These are phyloP conservation scores for Orbicella faveolata DNA, from an alignment of 64 coral and sea anemone species.

Conservation along the genomic window DNA sequence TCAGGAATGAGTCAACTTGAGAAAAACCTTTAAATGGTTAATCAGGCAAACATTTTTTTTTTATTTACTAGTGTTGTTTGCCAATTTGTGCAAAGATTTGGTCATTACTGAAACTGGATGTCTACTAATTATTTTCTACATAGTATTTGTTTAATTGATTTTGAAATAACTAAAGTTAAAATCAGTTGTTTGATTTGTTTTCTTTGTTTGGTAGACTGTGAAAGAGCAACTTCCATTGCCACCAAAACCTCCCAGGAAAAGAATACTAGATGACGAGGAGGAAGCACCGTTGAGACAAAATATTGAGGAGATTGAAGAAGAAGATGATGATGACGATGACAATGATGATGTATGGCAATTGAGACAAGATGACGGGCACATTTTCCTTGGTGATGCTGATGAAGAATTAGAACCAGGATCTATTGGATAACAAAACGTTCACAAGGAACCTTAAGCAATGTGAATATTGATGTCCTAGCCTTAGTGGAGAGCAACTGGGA, in stretches of 20 bases:
- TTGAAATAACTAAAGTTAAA: neutral
- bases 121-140: neutral
- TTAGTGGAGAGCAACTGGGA: no score
- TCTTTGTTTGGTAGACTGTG: conserved; percentile 31
- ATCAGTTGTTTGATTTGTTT: neutral
- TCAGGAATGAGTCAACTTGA: no score
- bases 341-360: neutral
- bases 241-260: conserved; percentile 40
- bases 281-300: neutral
- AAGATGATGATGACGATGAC: neutral
- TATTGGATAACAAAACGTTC: no score
- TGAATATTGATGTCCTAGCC: no score
- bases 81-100: no score
- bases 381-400: neutral
- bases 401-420: no score
- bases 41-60: no score
- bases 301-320: neutral
- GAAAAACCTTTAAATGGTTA: no score
- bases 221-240: conserved; percentile 39
- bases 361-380: neutral
- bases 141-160: no score
- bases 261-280: conserved; percentile 48
- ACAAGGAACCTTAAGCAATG: no score
- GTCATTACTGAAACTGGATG: neutral
- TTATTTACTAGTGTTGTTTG: no score